phyloP scores from a whole-genome alignment of 2,888 invertebrate species.

The Keiferia lycopersicella region DNA sequence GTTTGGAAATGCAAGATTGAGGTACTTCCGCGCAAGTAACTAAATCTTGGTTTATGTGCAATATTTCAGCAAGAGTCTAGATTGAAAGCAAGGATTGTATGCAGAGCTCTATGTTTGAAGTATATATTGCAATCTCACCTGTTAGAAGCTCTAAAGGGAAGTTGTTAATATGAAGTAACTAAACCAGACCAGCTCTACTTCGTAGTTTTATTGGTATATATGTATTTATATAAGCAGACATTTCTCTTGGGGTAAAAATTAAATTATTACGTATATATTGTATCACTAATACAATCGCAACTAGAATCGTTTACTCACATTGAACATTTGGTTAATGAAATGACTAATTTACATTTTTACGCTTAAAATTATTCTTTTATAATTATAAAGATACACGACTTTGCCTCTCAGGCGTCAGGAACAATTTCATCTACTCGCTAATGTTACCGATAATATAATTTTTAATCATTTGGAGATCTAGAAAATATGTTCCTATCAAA shows the following conservation, averaged over 20 bases:
- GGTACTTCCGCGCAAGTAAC: constrained; percentile 6
- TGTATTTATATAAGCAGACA: constrained; percentile 78
- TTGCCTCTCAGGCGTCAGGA: constrained; percentile 80
- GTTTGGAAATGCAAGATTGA: not conserved
- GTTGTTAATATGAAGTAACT: constrained; percentile 1
- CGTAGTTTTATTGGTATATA: constrained; percentile 77
- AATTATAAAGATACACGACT: constrained; percentile 68
- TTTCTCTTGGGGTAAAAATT: constrained; percentile 78
- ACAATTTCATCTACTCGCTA: constrained; percentile 80
- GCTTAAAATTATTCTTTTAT: constrained; percentile 62
- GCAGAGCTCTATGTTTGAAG: not conserved
- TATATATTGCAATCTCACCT: constrained; percentile 1
- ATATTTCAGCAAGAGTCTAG: not conserved
- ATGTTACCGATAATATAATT: constrained; percentile 64
- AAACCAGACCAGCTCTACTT: constrained; percentile 62
- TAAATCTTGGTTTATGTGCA: not conserved
- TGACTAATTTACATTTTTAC: constrained; percentile 70
- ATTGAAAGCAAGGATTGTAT: not conserved
- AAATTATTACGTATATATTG: constrained; percentile 80
- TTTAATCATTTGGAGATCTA: constrained; percentile 67
- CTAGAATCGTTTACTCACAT: constrained; percentile 80
- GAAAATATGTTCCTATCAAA: constrained; percentile 39
- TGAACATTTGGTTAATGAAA: constrained; percentile 79
- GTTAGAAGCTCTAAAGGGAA: not conserved
- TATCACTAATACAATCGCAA: constrained; percentile 81